Base-by-base conservation (phyloP, 2,888 invertebrate genomes). In the Priocnemis perturbator region DNA sequence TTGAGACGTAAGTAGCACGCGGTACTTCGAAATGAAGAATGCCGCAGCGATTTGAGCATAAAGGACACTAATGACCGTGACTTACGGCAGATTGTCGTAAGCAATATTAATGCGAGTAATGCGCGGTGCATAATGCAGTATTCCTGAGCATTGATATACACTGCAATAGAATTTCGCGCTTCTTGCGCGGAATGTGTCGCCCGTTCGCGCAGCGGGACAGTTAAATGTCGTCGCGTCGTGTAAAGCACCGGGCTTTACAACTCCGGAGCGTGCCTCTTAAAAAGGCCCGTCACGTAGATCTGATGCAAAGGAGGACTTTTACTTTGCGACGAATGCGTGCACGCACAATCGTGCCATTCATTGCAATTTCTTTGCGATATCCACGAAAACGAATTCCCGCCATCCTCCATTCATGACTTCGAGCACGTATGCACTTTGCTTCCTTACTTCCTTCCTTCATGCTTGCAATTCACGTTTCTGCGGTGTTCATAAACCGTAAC, bases 401-500 rank as follows among this genome's bases (percentile, higher is more conserved):
- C 61, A 14, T 55, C 60, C 64, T 60, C 55, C 78, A 78, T 78
- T 78, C 78, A 79, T 72, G 69, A 77, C 67, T 67, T 59, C 20
- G 58, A 61, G 17, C 45, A 58, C 63, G 55, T 59, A 44, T 62
- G 62, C 58, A 45, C 21, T 20, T 50, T 20, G 9, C 52, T 17
- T 50, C 50, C 44, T 23, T 52, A 2, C 37, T 5, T 37, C 7
- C 37, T 37, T 37, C 37, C 37, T 37, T 37, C 37, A 11, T 11
- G 37, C n/a, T n/a, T 17, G 58, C 69, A 65, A 74, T 76, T 66
- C 77, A 70, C 63, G 58, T 50, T 50, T 52, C 30, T 26, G 55
- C 45, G 68, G 52, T 20, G 60, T 20, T 64, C 70, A 71, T 59
- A 26, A 60, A 69, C 58, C 73, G 71, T 71, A 70, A 64, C 56